These are phyloP conservation scores for Marmota flaviventris DNA, from an alignment of 2,113 vertebrate species.

Conservation along the genomic window DNA sequence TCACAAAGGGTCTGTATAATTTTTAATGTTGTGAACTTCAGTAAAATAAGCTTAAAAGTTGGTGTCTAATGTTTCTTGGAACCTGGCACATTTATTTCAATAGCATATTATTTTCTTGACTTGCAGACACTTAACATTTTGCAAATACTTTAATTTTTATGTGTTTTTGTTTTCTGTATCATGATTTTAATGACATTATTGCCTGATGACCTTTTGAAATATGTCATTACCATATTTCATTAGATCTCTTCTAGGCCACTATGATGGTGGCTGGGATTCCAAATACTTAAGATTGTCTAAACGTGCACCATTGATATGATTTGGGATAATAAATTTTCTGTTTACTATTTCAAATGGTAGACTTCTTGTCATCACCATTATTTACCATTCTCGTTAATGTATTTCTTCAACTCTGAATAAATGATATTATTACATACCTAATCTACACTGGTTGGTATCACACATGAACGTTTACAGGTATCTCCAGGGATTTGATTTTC, in stretches of 20 bases:
- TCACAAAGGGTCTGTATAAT: background rate
- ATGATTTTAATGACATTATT: slow-evolving; percentile 39
- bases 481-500: background rate
- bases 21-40: background rate
- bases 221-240: background rate
- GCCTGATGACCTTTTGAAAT: background rate
- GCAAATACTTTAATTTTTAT: slow-evolving; percentile 31
- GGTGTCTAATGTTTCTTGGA: background rate
- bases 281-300: background rate
- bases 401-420: slow-evolving; percentile 10
- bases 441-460: background rate
- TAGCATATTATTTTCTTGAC: slow-evolving; percentile 9
- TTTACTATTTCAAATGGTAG: slow-evolving; percentile 41
- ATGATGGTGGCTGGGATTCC: background rate
- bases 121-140: background rate
- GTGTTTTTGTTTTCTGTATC: slow-evolving; percentile 17
- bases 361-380: background rate
- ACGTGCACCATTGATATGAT: background rate
- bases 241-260: background rate
- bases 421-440: background rate
- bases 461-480: background rate
- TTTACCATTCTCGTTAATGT: background rate
- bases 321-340: background rate
- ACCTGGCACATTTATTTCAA: slow-evolving; percentile 3
- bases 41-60: slow-evolving; percentile 8